These are phyloP conservation scores for Limnephilus rhombicus DNA, from an alignment of 2,888 invertebrate genomes.

Conservation along the genomic window DNA sequence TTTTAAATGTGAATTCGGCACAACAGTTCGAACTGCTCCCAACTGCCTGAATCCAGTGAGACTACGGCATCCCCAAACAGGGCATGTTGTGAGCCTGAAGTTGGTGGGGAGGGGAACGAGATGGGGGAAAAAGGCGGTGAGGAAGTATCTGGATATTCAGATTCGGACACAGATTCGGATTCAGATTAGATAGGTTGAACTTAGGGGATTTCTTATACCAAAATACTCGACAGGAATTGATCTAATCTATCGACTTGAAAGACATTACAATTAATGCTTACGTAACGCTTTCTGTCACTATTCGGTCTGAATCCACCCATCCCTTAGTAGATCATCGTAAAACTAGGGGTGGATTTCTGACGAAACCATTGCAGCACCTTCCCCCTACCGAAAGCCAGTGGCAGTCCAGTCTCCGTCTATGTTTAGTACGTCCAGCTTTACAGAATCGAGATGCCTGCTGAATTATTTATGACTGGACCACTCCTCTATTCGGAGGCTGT, in stretches of 20 bases:
- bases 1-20: too few relatives aligned
- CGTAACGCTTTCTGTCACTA: not conserved
- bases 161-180: too few relatives aligned
- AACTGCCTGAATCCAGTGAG: too few relatives aligned
- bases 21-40: too few relatives aligned
- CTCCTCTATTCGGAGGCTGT: conserved; percentile 37
- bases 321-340: not conserved
- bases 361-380: not conserved
- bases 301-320: not conserved
- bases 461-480: conserved; percentile 64
- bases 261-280: not conserved
- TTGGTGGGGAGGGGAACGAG: too few relatives aligned
- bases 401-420: not conserved
- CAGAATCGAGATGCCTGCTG: conserved; percentile 58
- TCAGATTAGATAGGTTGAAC: too few relatives aligned
- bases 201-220: not conserved
- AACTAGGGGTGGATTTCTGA: not conserved
- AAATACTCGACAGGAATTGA: not conserved
- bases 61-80: too few relatives aligned
- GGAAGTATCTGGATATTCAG: too few relatives aligned
- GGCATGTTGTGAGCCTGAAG: too few relatives aligned
- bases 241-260: not conserved
- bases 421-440: conserved; percentile 43
- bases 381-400: not conserved
- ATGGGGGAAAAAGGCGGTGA: too few relatives aligned